Evolutionary conservation across 2,888 invertebrate species (phyloP), one percentile per base, ranked within the genome.

Genomic region (Limnephilus lunatus): DNA sequence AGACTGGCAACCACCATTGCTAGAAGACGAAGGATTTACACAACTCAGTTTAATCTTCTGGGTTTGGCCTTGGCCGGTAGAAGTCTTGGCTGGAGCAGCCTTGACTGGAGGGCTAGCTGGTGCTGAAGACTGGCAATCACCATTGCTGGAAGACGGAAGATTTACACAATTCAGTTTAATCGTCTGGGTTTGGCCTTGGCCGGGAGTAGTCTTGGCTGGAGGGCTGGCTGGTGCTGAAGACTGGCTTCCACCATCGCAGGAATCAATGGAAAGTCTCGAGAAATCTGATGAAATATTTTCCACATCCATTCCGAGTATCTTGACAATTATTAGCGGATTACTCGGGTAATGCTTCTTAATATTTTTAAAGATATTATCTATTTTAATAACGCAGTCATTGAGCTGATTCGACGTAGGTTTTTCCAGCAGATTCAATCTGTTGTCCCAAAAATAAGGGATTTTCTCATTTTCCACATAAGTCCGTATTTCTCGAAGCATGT

Each of bases 371-470:
- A 91, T 89, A 15, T 80, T 83, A 1, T 81, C 31, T n/a, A 91
- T 82, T 83, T 81, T 91, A 25, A 32, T 82, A 14, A n/a, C 30
- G 32, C 81, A 80, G 81, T 89, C 89, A 7, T 53, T 44, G 5
- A 30, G 30, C 25, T 91, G 91, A 14, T 88, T 11, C 0, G 4
- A 5, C 5, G 80, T 81, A 11, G 89, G 39, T 83, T 83, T 83
- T 4, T 91, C 80, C 30, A 91, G 39, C 9, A 91, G 32, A 32
- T 91, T 91, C 15, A 81, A 81, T 4, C 80, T 32, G 32, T 83
- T 53, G 80, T 68, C 31, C 91, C 91, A 91, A 80, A 81, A 91
- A n/a, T 35, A 68, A 39, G 68, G 91, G 32, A 91, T 91, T 39
- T 85, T 39, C n/a, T 31, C 44, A 11, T 31, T 19, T 32, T 31